Conservation (phyloP, 2,113 vertebrate genomes). For the Macquaria australasica region DNA sequence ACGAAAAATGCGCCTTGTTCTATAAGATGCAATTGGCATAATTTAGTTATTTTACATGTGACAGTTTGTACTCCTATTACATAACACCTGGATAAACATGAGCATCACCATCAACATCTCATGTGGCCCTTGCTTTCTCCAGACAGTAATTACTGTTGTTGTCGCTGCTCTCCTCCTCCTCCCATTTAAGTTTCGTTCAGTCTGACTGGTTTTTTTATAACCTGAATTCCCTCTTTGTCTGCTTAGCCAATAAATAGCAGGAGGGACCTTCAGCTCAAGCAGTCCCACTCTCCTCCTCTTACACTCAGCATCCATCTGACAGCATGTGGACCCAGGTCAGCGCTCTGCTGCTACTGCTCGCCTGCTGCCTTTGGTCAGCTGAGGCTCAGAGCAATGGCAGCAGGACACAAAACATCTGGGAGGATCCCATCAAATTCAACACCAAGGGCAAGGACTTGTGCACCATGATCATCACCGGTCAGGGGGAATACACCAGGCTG, state of each 20-base stretch:
- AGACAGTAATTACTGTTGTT: slow-evolving; percentile 57
- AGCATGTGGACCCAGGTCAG: slow-evolving; percentile 83
- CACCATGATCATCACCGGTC: slow-evolving; percentile 78
- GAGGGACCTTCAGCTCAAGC: slow-evolving; percentile 16
- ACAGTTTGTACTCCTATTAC: neutral
- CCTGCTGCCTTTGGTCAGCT: slow-evolving; percentile 75
- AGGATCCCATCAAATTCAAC: slow-evolving; percentile 84
- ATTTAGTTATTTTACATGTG: neutral
- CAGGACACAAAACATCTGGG: slow-evolving; percentile 73
- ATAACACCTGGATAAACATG: slow-evolving; percentile 9
- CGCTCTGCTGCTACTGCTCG: slow-evolving; percentile 75
- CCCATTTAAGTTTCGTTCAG: neutral
- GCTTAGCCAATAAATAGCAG: slow-evolving; percentile 83
- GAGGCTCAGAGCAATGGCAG: slow-evolving; percentile 68
- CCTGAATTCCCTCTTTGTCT: slow-evolving; percentile 77
- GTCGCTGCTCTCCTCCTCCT: slow-evolving; percentile 10
- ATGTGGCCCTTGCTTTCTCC: slow-evolving; percentile 39
- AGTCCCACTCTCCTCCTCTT: slow-evolving; percentile 41
- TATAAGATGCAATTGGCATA: slow-evolving; percentile 20
- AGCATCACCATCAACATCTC: slow-evolving; percentile 13
- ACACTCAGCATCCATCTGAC: slow-evolving; percentile 49
- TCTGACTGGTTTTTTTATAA: slow-evolving; percentile 19
- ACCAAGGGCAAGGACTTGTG: slow-evolving; percentile 85
- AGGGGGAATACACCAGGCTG: slow-evolving; percentile 80
- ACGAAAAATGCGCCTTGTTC: neutral